Evolutionary conservation across 2,113 vertebrate genomes (phyloP).

Genomic region (Catharus bicknelli): DNA sequence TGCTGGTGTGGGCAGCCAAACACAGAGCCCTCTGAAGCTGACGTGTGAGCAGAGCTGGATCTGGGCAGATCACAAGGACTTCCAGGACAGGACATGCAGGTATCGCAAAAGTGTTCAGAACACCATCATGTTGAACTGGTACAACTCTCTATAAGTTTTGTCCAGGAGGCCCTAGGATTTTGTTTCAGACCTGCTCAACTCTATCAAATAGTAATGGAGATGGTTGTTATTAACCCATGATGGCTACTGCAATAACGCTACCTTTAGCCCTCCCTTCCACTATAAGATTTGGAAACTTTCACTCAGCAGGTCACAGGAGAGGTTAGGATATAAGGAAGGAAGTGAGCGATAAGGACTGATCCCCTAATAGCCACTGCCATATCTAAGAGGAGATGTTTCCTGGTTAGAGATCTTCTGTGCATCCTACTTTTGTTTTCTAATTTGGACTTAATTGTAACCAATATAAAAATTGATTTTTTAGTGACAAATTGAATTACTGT

Average conservation of each 20-base stretch:
- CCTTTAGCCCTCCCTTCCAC: neutral
- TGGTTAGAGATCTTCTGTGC: neutral
- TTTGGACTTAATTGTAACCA: neutral
- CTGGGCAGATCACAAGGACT: neutral
- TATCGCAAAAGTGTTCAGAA: neutral
- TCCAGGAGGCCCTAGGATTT: neutral
- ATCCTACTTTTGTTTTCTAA: neutral
- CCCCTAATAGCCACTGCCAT: neutral
- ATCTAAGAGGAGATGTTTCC: neutral
- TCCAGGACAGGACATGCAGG: neutral
- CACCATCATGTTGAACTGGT: neutral
- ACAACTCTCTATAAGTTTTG: rapidly evolving
- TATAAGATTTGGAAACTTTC: neutral
- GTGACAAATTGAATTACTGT: neutral
- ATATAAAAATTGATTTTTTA: neutral
- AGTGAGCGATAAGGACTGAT: neutral
- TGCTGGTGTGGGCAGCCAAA: neutral
- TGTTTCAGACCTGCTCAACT: neutral
- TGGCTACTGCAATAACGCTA: neutral
- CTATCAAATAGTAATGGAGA: neutral
- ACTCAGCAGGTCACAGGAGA: neutral
- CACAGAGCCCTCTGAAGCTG: neutral
- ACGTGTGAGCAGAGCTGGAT: rapidly evolving
- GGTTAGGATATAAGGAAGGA: neutral
- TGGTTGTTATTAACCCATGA: neutral